Conservation (phyloP, 2,888 invertebrate species). For the Rhagophthalmus giganteus region DNA sequence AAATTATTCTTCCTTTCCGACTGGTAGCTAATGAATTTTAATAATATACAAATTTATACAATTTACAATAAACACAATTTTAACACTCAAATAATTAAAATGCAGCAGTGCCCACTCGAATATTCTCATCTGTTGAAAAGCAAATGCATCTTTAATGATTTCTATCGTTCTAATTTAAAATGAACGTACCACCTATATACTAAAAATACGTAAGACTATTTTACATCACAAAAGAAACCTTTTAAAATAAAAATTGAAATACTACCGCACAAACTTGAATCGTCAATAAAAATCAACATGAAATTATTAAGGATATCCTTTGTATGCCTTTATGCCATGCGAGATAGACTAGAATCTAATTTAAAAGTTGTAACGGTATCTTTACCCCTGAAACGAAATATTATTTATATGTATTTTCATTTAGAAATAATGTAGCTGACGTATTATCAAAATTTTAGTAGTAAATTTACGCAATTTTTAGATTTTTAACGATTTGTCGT, state of each 20-base stretch:
- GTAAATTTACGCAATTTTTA: no score
- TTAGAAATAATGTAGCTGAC: no score
- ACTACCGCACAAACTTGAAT: constrained; percentile 4
- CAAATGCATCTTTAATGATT: constrained; percentile 18
- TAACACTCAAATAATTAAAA: constrained; percentile 44
- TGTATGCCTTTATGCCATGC: background rate
- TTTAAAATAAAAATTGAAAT: constrained; percentile 9
- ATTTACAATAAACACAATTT: constrained; percentile 46
- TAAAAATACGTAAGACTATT: constrained; percentile 2
- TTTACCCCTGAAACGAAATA: background rate
- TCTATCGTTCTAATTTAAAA: constrained; percentile 7
- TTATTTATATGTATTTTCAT: background rate
- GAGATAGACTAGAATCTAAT: background rate
- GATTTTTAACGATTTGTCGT: no score
- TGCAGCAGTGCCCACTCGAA: constrained; percentile 37
- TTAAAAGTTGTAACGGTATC: background rate
- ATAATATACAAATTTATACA: constrained; percentile 53
- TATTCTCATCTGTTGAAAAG: constrained; percentile 33
- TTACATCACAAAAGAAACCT: constrained; percentile 10
- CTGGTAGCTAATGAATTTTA: constrained; percentile 51
- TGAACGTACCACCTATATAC: background rate
- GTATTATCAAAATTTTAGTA: no score
- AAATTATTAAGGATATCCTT: constrained; percentile 2
- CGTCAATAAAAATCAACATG: constrained; percentile 1
- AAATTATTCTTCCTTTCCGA: constrained; percentile 34